Conservation (phyloP, 2,888 invertebrate species). For the Trichacis sp. region DNA sequence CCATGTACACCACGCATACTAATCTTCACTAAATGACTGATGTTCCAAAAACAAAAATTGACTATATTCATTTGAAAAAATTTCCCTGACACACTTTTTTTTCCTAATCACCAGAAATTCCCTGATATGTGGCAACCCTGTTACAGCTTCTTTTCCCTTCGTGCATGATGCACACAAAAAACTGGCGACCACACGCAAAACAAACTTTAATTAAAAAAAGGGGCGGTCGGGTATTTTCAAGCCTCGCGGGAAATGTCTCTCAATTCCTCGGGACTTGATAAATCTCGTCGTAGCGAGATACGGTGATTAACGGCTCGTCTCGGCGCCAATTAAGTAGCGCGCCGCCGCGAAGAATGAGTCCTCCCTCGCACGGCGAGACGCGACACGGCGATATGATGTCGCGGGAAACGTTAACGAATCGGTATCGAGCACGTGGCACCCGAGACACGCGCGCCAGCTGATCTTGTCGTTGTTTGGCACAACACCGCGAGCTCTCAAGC, state of each 20-base stretch:
- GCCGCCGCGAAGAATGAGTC: constrained; percentile 40
- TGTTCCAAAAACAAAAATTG: too few species aligned
- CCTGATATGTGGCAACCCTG: too few species aligned
- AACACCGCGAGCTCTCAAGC: background rate
- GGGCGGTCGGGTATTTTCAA: background rate
- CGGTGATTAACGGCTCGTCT: constrained; percentile 65
- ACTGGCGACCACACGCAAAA: too few species aligned
- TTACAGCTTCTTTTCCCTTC: too few species aligned
- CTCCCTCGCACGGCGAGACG: constrained; percentile 14
- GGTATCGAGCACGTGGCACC: constrained; percentile 44
- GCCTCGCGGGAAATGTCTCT: constrained; percentile 5
- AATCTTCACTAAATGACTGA: too few species aligned
- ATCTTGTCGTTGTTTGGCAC: constrained; percentile 26
- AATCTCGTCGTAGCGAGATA: constrained; percentile 52
- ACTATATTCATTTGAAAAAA: too few species aligned
- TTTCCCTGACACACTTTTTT: too few species aligned
- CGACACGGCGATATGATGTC: constrained; percentile 17
- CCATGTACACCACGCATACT: too few species aligned
- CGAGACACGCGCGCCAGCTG: constrained; percentile 34
- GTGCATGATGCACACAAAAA: too few species aligned
- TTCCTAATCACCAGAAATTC: too few species aligned
- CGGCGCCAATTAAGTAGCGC: constrained; percentile 62
- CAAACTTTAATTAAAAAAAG: too few species aligned
- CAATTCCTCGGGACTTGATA: constrained; percentile 43
- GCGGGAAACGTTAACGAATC: constrained; percentile 45